These are phyloP conservation scores for Euspilapteryx auroguttella DNA, from an alignment of 2,888 invertebrate genomes.

Conservation along the genomic window DNA sequence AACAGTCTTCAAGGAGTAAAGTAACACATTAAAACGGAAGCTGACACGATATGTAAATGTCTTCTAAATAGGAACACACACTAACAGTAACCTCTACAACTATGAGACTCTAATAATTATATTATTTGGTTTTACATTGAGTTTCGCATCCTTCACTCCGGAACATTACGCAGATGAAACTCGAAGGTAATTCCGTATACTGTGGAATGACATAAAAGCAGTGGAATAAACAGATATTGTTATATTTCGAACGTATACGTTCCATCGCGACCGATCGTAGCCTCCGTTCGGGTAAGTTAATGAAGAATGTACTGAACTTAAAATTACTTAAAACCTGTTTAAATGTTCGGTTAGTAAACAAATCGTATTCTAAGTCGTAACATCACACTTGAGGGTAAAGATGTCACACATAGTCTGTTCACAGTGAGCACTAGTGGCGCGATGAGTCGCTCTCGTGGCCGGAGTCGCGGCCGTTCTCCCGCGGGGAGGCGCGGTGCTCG, in stretches of 20 bases:
- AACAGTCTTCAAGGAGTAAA: conserved; percentile 47
- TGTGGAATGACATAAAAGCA: conserved; percentile 28
- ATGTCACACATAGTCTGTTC: background rate
- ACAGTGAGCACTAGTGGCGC: conserved; percentile 25
- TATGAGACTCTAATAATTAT: conserved; percentile 14
- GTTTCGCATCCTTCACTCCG: background rate
- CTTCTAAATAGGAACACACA: conserved; percentile 48
- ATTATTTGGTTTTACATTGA: conserved; percentile 35
- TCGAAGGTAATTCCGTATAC: conserved; percentile 13
- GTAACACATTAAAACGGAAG: conserved; percentile 30
- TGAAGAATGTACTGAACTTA: too few species aligned
- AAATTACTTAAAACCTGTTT: background rate
- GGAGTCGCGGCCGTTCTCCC: conserved; percentile 50
- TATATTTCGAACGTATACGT: background rate
- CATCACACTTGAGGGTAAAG: background rate
- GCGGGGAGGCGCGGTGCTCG: conserved; percentile 45
- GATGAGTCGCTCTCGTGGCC: conserved; percentile 58
- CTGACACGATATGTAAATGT: conserved; percentile 30
- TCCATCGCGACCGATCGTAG: conserved; percentile 1
- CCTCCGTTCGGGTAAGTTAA: conserved; percentile 5
- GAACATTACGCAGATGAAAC: background rate
- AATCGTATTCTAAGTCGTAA: too few species aligned
- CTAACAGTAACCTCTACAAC: conserved; percentile 19
- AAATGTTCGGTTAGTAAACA: too few species aligned
- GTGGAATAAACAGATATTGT: background rate